Evolutionary conservation across 2,113 vertebrate genomes (phyloP).

Genomic region (Eidolon helvum): DNA sequence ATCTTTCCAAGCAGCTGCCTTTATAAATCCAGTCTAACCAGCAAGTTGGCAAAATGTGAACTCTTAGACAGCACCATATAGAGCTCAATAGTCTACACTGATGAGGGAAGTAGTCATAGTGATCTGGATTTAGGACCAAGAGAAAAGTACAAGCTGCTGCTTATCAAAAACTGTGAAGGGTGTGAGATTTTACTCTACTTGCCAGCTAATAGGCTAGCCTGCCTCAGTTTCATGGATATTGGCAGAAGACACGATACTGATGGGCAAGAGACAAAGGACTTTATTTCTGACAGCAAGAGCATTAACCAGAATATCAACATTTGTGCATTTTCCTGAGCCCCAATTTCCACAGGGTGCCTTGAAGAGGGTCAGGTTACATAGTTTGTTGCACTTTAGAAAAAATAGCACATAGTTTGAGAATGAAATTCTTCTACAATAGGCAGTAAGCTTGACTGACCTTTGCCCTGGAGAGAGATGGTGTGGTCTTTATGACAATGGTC

Average conservation of each 20-base stretch:
- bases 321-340: background rate
- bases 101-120: background rate
- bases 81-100: background rate
- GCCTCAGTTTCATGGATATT: background rate
- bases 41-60: background rate
- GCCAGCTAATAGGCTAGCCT: background rate
- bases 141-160: background rate
- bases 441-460: background rate
- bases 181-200: background rate
- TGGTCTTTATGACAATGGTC: background rate
- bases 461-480: background rate
- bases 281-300: background rate
- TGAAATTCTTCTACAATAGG: background rate
- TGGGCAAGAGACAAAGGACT: background rate
- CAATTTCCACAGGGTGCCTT: background rate
- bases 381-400: background rate
- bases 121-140: background rate
- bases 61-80: background rate
- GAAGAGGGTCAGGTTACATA: background rate
- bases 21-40: background rate
- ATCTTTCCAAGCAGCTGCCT: background rate
- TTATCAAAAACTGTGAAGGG: background rate
- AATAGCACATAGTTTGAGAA: background rate
- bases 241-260: background rate
- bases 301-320: background rate